These are phyloP conservation scores for Gallinago undulata DNA, from an alignment of 2,113 vertebrate genomes.

Conservation along the genomic window DNA sequence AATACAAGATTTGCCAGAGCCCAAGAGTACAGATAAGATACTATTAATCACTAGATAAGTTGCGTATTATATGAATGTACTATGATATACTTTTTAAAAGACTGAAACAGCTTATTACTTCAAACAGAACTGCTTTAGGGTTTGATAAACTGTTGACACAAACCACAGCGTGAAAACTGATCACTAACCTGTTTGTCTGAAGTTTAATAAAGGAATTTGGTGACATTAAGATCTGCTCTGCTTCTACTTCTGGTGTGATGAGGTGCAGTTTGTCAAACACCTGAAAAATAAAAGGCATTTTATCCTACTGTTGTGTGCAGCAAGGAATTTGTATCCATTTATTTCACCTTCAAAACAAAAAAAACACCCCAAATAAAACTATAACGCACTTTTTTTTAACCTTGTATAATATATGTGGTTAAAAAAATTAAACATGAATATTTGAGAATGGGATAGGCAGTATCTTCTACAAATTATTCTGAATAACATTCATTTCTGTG, in stretches of 20 bases:
- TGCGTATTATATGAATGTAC: not conserved
- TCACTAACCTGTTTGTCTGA: constrained; percentile 77
- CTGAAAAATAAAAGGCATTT: constrained; percentile 64
- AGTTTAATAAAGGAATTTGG: constrained; percentile 79
- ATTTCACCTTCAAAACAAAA: not conserved
- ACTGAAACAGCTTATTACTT: not conserved
- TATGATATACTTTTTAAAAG: not conserved
- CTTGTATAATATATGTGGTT: not conserved
- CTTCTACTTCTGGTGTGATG: constrained; percentile 79
- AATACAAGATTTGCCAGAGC: not conserved
- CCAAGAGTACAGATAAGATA: not conserved
- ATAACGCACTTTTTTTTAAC: not conserved
- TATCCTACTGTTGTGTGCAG: not conserved
- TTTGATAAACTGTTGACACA: not conserved
- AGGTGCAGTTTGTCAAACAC: constrained; percentile 91
- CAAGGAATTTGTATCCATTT: not conserved
- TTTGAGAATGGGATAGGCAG: not conserved
- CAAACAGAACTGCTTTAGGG: not conserved
- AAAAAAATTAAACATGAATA: not conserved
- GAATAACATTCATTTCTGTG: not conserved
- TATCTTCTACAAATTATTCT: not conserved
- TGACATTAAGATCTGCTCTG: constrained; percentile 83
- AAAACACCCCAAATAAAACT: not conserved
- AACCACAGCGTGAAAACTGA: not conserved
- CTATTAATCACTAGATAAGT: not conserved